phyloP scores from a whole-genome alignment of 2,888 invertebrate genomes.

The Bombyx huttoni region DNA sequence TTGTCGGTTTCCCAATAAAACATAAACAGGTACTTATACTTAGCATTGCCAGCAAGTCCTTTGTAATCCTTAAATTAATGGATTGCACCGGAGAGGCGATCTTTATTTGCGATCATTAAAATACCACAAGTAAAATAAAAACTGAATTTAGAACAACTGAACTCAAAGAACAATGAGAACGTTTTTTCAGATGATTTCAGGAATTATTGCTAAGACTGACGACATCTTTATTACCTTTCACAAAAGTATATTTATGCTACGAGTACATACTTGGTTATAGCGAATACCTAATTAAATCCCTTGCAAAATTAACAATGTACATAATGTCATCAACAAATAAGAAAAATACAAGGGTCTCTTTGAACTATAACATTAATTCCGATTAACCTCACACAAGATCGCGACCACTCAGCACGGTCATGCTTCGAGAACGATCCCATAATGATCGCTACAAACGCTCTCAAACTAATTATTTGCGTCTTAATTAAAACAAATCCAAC shows the following conservation, averaged over 20 bases:
- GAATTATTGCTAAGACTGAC: neutral
- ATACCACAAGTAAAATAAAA: constrained; percentile 45
- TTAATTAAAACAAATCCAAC: constrained; percentile 60
- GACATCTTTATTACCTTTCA: neutral
- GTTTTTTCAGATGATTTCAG: neutral
- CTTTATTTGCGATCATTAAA: constrained; percentile 44
- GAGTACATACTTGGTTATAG: no score
- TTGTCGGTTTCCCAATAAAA: constrained; percentile 61
- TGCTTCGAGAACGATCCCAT: constrained; percentile 25
- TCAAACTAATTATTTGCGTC: constrained; percentile 54
- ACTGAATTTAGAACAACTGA: neutral
- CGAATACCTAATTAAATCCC: no score
- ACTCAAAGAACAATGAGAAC: neutral
- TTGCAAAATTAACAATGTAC: no score
- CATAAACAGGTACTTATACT: constrained; percentile 57
- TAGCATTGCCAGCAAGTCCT: constrained; percentile 8
- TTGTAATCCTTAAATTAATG: constrained; percentile 56
- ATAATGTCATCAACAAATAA: neutral
- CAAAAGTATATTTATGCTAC: no score
- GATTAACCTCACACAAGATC: constrained; percentile 23
- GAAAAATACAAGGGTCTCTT: constrained; percentile 27
- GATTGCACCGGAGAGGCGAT: constrained; percentile 32
- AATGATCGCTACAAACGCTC: constrained; percentile 27
- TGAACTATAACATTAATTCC: constrained; percentile 31
- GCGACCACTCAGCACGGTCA: constrained; percentile 4